Conservation (phyloP, 2,113 vertebrate species). For the Cavia porcellus region DNA sequence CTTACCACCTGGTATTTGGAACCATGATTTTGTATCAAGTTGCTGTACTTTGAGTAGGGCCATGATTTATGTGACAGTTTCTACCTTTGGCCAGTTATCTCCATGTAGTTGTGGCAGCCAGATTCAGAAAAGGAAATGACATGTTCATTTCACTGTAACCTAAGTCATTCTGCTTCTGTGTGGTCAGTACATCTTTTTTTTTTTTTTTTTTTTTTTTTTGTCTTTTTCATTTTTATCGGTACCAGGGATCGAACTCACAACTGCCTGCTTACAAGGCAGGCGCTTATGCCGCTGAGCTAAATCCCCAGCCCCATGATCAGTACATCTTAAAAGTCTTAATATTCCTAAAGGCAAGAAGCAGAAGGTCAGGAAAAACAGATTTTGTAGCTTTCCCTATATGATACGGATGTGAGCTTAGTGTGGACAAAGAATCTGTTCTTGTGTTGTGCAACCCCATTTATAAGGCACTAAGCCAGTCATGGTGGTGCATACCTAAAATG, state of each 20-base stretch:
- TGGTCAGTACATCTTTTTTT: background rate
- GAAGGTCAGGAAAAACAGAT: background rate
- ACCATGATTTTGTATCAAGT: background rate
- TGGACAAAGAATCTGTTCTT: background rate
- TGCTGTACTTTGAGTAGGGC: background rate
- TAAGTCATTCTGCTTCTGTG: background rate
- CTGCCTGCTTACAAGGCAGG: no score
- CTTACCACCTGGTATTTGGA: background rate
- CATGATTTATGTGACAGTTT: background rate
- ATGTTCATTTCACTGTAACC: background rate
- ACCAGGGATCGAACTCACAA: no score
- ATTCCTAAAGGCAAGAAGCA: background rate
- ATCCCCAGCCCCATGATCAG: no score
- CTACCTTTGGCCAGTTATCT: background rate
- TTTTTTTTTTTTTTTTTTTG: no score
- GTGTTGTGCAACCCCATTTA: background rate
- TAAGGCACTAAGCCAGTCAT: background rate
- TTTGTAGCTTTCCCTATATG: background rate
- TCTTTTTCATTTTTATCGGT: no score
- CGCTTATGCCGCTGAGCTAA: no score
- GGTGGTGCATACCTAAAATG: background rate
- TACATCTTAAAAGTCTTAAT: background rate
- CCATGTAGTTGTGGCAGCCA: background rate
- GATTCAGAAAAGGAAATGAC: slow-evolving; percentile 7
- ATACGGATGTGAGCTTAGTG: background rate